Conservation (phyloP, 2,888 invertebrate genomes). For the Archips crataeganus region DNA sequence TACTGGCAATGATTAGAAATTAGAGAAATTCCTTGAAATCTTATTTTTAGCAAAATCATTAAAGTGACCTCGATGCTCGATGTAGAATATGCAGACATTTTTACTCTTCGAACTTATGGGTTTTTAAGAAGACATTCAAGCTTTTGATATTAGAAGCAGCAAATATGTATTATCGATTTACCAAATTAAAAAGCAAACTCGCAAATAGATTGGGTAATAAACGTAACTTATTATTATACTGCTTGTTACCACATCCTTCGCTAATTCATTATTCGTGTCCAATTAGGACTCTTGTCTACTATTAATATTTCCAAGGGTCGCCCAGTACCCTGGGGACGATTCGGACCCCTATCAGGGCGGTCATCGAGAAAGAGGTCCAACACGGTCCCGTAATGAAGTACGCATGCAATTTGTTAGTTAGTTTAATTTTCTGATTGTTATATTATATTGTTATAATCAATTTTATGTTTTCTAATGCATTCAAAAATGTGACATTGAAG, state of each 20-base stretch:
- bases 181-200: background rate
- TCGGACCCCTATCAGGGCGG: conserved; percentile 14
- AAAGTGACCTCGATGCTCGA: too few species aligned
- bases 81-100: background rate
- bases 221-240: background rate
- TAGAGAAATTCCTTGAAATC: conserved; percentile 1
- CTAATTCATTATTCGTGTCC: conserved; percentile 34
- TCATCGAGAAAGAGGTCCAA: conserved; percentile 11
- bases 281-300: conserved; percentile 32
- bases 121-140: background rate
- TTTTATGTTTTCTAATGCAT: background rate
- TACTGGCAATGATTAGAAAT: background rate
- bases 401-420: conserved; percentile 23
- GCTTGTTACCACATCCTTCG: background rate
- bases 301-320: conserved; percentile 32
- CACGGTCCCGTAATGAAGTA: conserved; percentile 14
- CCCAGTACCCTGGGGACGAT: conserved; percentile 19
- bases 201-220: background rate
- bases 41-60: background rate
- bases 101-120: background rate
- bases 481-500: background rate
- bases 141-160: background rate
- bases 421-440: background rate
- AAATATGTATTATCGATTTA: conserved; percentile 5
- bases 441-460: background rate